phyloP scores from a whole-genome alignment of 2,113 vertebrate genomes.

The Anguilla rostrata region DNA sequence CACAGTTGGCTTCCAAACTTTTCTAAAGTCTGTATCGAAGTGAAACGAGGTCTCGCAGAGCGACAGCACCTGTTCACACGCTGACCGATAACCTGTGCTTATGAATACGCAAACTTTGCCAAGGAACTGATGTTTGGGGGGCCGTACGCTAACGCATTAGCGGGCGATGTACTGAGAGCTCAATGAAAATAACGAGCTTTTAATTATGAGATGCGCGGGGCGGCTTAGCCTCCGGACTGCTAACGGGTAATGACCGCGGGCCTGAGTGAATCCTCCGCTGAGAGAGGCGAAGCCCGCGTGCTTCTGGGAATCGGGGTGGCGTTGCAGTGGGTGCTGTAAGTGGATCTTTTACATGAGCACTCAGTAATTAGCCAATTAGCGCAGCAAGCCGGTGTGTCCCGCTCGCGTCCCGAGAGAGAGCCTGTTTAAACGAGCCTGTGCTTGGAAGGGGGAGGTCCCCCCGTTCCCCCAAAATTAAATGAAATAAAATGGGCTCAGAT shows the following conservation, averaged over 20 bases:
- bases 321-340: not conserved
- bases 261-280: not conserved
- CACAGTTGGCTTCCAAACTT: too few species aligned
- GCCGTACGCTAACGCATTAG: not conserved
- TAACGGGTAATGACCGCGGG: not conserved
- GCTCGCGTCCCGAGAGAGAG: not conserved
- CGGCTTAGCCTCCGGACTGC: not conserved
- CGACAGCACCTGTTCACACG: not conserved
- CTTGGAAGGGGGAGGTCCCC: not conserved
- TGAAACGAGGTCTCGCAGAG: not conserved
- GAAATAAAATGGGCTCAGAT: too few species aligned
- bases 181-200: not conserved
- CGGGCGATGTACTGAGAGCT: not conserved
- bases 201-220: not conserved
- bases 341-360: not conserved
- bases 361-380: not conserved
- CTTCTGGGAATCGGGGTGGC: not conserved
- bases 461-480: too few species aligned
- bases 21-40: not conserved
- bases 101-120: not conserved
- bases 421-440: not conserved
- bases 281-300: not conserved
- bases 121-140: not conserved
- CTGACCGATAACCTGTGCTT: not conserved
- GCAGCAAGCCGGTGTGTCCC: not conserved